Conservation (phyloP, 2,888 invertebrate species). For the Lottia gigantea region DNA sequence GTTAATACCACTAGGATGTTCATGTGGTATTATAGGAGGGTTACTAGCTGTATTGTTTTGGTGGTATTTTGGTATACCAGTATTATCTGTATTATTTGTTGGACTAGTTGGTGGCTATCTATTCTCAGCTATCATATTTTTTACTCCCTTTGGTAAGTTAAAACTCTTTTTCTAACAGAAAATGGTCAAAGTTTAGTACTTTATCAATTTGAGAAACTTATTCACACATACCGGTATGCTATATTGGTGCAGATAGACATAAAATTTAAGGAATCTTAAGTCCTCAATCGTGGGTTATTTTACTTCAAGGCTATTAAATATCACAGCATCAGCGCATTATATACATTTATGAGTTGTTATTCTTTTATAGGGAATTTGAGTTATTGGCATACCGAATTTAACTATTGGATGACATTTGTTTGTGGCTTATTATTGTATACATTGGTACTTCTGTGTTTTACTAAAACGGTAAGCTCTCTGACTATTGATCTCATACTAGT, state of each 20-base stretch:
- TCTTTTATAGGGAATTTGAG: constrained; percentile 62
- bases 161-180: no score
- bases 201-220: no score
- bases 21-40: constrained; percentile 74
- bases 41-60: constrained; percentile 75
- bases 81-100: constrained; percentile 74
- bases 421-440: constrained; percentile 71
- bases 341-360: no score
- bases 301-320: no score
- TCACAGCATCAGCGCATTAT: no score
- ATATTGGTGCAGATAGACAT: no score
- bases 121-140: constrained; percentile 74
- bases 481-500: no score
- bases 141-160: constrained; percentile 74
- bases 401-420: constrained; percentile 76
- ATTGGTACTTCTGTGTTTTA: constrained; percentile 71
- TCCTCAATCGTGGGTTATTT: no score
- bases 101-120: constrained; percentile 76
- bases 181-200: no score
- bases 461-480: constrained; percentile 67
- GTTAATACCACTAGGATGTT: constrained; percentile 70
- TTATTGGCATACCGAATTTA: constrained; percentile 72
- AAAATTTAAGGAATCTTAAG: no score
- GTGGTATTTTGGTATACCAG: constrained; percentile 75
- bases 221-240: neutral